Base-by-base conservation (phyloP, 2,888 invertebrate genomes). In the Lordiphosa andalusiaca region DNA sequence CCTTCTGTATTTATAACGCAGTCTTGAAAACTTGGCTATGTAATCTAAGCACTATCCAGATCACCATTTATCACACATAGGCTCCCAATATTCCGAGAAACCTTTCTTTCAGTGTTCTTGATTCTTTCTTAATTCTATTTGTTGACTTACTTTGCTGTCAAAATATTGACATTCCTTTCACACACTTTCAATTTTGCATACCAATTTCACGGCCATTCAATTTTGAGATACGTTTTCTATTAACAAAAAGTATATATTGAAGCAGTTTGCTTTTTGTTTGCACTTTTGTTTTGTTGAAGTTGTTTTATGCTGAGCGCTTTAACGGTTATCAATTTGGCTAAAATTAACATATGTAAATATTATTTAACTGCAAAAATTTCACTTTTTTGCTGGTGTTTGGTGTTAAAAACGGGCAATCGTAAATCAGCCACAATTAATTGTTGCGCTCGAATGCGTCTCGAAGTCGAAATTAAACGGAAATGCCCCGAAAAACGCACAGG, bases 211-310 rank as follows among this genome's bases (percentile, higher is more conserved):
- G 60, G 56, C 47, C 74, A 77, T 69, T 7, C 9, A 21, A 21
- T 52, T 78, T 73, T 57, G 36, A 49, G 50, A 64, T 64, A 54
- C 58, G 46, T 53, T 73, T 54, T 46, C 75, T 61, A 42, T 55
- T 38, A 35, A 36, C 61, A 81, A 73, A 70, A 23, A 23, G 1
- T 23, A 1, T 4, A 23, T 76, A 77, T 76, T 84, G 84, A 77
- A 71, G 81, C 78, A 76, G 84, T 68, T 81, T 81, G 84, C 21
- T 40, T 61, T 65, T 58, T 70, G 67, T 76, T 80, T 69, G 49
- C 77, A 65, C 59, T 71, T 16, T 1, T 16, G 16, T 40, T 23
- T 23, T 44, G 3, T 30, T 30, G 6, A 25, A 25, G 30, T 53
- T 38, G 23, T 44, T 38, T 19, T 59, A 53, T 39, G 46, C 23